These are phyloP conservation scores for Eucriotettix oculatus DNA, from an alignment of 2,888 invertebrate species.

Conservation along the genomic window DNA sequence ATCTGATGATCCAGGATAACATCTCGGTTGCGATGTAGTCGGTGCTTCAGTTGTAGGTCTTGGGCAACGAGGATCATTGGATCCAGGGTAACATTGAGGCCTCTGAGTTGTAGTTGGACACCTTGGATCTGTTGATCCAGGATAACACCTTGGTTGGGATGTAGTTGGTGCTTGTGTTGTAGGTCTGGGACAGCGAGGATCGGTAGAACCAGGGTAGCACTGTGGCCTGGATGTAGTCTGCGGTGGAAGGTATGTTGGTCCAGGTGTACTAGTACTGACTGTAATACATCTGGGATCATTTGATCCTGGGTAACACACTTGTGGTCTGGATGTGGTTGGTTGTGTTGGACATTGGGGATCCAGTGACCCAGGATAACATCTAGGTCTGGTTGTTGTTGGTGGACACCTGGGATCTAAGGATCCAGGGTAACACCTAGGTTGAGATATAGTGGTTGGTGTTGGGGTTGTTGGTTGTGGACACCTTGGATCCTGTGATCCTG, in stretches of 20 bases:
- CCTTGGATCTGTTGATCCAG: constrained; percentile 23
- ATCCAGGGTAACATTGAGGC: constrained; percentile 18
- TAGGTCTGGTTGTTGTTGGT: background rate
- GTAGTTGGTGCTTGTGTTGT: background rate
- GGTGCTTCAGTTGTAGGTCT: constrained; percentile 8
- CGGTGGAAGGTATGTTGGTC: constrained; percentile 18
- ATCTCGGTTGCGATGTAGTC: constrained; percentile 19
- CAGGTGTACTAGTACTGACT: constrained; percentile 14
- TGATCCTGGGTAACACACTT: constrained; percentile 16
- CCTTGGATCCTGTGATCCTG: constrained; percentile 19
- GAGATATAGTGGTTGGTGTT: constrained; percentile 13
- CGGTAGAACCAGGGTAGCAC: constrained; percentile 21
- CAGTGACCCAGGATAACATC: constrained; percentile 20
- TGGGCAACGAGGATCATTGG: constrained; percentile 19
- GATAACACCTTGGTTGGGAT: background rate
- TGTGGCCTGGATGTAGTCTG: constrained; percentile 17
- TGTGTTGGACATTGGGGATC: constrained; percentile 20
- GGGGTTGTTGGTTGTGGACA: constrained; percentile 14
- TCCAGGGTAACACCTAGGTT: constrained; percentile 23
- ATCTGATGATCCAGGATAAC: constrained; percentile 20
- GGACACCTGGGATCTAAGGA: constrained; percentile 17
- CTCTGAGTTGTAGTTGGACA: constrained; percentile 14
- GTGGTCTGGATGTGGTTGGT: constrained; percentile 3
- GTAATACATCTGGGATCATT: constrained; percentile 17
- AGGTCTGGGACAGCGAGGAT: constrained; percentile 8